phyloP scores from a whole-genome alignment of 2,888 invertebrate species.

The Nyleta sp. region DNA sequence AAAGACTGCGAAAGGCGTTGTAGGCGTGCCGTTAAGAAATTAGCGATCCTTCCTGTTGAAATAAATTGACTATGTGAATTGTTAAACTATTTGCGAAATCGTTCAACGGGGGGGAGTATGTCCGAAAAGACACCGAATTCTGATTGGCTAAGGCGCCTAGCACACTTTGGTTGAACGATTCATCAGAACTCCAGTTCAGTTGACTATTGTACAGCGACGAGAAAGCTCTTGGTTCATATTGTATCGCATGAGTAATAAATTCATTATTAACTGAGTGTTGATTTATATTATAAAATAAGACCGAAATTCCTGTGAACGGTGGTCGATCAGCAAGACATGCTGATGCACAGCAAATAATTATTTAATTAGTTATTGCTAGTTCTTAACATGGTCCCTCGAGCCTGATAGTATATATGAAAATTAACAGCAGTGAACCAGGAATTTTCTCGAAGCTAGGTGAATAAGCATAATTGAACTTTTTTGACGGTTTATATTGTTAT shows the following conservation, averaged over 20 bases:
- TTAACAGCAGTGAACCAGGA: too few relatives aligned
- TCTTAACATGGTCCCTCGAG: too few relatives aligned
- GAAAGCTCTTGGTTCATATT: not conserved
- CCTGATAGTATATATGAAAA: too few relatives aligned
- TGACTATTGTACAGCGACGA: conserved; percentile 1
- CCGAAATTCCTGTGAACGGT: conserved; percentile 1
- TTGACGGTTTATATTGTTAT: too few relatives aligned
- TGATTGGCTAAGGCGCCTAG: not conserved
- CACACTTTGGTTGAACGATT: too few relatives aligned
- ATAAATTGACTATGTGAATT: not conserved
- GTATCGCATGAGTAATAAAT: too few relatives aligned
- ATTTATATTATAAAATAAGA: not conserved
- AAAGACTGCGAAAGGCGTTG: not conserved
- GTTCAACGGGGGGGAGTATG: conserved; percentile 2
- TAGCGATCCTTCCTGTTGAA: conserved; percentile 3
- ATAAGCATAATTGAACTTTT: too few relatives aligned
- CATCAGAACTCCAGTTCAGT: too few relatives aligned
- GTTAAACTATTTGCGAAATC: not conserved
- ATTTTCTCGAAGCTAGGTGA: too few relatives aligned
- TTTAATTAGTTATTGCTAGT: too few relatives aligned
- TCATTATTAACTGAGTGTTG: not conserved
- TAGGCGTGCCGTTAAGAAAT: conserved; percentile 1
- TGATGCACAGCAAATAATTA: too few relatives aligned
- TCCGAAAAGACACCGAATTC: not conserved
- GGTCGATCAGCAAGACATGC: not conserved